Percentiles rank a stretch among this genome's conserved stretches.
Conservation (phyloP, 2,113 vertebrate genomes). For the Carollia perspicillata region DNA sequence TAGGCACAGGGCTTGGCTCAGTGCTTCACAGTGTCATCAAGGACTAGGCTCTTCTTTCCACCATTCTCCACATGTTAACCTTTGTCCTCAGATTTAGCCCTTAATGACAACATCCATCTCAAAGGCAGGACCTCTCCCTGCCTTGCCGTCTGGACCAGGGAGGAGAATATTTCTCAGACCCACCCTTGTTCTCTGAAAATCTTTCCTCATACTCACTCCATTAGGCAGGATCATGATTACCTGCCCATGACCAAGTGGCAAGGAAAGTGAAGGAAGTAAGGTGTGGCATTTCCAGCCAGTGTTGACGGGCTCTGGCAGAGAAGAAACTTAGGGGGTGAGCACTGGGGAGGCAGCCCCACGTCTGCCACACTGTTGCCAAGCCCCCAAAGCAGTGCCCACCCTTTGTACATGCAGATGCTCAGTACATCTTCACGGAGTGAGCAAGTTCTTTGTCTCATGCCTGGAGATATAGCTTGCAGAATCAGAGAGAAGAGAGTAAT, state of each 20-base stretch:
- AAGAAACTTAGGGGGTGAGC: too few species aligned
- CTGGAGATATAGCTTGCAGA: not conserved
- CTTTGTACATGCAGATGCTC: not conserved
- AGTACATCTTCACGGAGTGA: not conserved
- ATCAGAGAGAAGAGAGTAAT: not conserved
- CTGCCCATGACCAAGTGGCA: too few species aligned
- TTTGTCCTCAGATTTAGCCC: not conserved
- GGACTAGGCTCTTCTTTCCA: not conserved
- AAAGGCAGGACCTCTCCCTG: not conserved
- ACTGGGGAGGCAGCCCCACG: too few species aligned
- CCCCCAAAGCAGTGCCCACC: fast-evolving
- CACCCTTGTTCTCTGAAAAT: not conserved
- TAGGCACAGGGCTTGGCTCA: not conserved
- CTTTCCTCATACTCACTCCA: not conserved
- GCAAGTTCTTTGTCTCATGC: not conserved
- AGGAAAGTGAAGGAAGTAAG: not conserved
- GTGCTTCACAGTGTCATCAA: not conserved
- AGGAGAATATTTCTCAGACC: not conserved
- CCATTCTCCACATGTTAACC: not conserved
- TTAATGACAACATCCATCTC: not conserved
- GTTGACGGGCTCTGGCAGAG: too few species aligned
- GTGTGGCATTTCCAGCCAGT: not conserved
- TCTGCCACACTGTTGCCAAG: fast-evolving
- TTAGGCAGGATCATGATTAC: not conserved
- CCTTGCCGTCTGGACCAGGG: not conserved